Evolutionary conservation across 2,113 vertebrate genomes (phyloP), one percentile per base, ranked within the genome.

Genomic region (Sebastes fasciatus): DNA sequence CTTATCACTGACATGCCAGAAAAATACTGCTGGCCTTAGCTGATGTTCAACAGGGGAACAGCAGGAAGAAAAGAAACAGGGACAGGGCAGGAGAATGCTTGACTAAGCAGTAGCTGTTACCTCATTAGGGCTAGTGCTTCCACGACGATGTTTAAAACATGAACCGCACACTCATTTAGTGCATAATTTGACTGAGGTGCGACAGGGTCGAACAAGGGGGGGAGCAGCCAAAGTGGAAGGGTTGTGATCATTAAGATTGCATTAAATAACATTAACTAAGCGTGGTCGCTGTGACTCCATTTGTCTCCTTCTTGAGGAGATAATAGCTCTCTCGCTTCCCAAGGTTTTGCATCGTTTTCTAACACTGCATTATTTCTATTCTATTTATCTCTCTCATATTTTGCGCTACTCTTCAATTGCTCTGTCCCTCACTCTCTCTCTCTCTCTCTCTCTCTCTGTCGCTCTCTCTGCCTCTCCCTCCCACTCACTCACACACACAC

Each of bases 61-160:
- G 73, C 12, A 8, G 66, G 75, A 83, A 87, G 76, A 84, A 87
- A 79, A 70, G 4, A 71, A 74, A 49, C 21, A 21, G 62, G 52
- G 60, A 84, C 16, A 13, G 55, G 43, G 62, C 45, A 43, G 63
- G 57, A 86, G 84, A 94, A 90, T 70, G 89, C 89, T 92, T 90
- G 86, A 90, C 92, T 91, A 93, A 95, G 93, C 92, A 90, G 78
- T 83, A 64, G 64, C 88, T 89, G 92, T 94, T 94, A 91, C 87
- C 92, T 94, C 91, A 94, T 95, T 95, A 95, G 84, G 42, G 68
- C 48, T 70, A 69, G 79, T 60, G 75, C 84, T 34, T 87, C 70
- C 72, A 85, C 81, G 77, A 21, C 43, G 45, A 95, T 95, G 94
- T 95, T 93, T 95, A 93, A 94, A 95, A 95, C 94, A 95, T 95